These are phyloP conservation scores for Probaryconus sp. DNA, from an alignment of 1,140 invertebrate species.

Conservation along the genomic window DNA sequence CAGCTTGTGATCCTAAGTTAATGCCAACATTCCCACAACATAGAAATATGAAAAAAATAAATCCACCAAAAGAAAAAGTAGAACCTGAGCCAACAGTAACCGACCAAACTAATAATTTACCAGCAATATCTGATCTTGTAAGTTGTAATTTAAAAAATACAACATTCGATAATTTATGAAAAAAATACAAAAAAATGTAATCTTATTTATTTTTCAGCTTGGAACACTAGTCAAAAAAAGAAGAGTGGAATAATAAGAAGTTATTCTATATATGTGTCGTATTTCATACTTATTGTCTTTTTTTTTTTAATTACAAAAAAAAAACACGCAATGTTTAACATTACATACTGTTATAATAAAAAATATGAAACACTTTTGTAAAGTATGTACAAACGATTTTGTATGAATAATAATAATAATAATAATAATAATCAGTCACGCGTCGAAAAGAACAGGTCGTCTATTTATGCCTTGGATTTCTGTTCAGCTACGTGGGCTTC, in stretches of 20 bases:
- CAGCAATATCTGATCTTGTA: constrained; percentile 87
- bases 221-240: constrained; percentile 86
- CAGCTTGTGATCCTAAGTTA: constrained; percentile 95
- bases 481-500: constrained; percentile 37
- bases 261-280: background rate
- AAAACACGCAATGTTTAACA: too few species aligned
- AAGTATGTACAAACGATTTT: too few species aligned
- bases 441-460: too few species aligned
- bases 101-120: constrained; percentile 85
- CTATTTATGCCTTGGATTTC: constrained; percentile 15
- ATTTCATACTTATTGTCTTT: constrained; percentile 17
- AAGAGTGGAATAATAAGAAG: constrained; percentile 78
- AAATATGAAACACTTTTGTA: too few species aligned
- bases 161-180: background rate
- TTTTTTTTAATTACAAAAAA: constrained; percentile 6
- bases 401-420: too few species aligned
- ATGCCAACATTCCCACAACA: constrained; percentile 99
- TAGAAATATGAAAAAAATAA: constrained; percentile 87
- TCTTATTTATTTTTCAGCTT: too few species aligned
- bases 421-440: too few species aligned
- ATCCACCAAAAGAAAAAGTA: constrained; percentile 76
- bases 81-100: constrained; percentile 80
- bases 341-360: too few species aligned
- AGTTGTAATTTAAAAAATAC: constrained; percentile 46
- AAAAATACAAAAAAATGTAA: constrained; percentile 2